A percentile compares a stretch with the other conserved stretches of the same genome.
These are phyloP conservation scores for Trachops cirrhosus DNA, from an alignment of 2,797 vertebrate genomes.

Conservation along the genomic window DNA sequence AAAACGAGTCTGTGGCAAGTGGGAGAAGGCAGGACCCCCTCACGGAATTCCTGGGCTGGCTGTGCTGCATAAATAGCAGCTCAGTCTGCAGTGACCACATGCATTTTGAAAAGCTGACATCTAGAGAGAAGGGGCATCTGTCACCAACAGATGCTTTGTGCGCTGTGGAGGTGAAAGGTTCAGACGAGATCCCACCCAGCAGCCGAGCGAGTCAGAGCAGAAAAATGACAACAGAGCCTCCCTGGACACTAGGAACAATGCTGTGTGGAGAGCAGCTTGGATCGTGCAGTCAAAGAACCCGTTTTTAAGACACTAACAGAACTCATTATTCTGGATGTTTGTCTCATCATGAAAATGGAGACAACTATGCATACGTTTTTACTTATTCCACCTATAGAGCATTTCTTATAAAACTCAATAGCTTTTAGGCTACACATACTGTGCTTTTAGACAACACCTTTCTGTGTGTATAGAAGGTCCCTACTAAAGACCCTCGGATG, in stretches of 20 bases:
- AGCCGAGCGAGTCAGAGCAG: background rate
- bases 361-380: fast-evolving
- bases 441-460: background rate
- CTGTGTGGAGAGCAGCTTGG: background rate
- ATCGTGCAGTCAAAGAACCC: background rate
- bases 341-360: background rate
- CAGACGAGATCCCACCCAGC: background rate
- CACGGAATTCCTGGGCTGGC: background rate
- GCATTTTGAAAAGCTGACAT: background rate
- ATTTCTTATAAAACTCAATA: background rate
- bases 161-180: background rate
- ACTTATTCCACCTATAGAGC: background rate
- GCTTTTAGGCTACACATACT: background rate
- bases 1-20: background rate
- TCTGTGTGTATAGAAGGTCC: background rate
- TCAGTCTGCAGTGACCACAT: fast-evolving
- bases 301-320: background rate
- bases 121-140: background rate
- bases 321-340: background rate
- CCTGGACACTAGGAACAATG: background rate
- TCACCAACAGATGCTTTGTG: background rate
- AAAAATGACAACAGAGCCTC: background rate
- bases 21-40: fast-evolving
- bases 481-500: background rate
- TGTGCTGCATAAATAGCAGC: fast-evolving